phyloP scores from a whole-genome alignment of 2,797 vertebrate genomes.

The Macropus fuliginosus region DNA sequence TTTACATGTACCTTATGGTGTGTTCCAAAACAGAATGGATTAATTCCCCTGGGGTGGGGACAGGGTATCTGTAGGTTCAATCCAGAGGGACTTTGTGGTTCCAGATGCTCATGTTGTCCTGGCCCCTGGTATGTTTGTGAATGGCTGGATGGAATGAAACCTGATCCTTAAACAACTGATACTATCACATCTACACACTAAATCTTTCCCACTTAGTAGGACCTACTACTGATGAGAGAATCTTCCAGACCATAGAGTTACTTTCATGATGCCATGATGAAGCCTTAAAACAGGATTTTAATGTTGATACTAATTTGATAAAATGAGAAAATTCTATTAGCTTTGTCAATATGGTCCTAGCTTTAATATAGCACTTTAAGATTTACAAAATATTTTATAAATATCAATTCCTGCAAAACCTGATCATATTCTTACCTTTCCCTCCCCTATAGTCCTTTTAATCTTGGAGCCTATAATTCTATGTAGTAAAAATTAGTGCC shows the following conservation, averaged over 20 bases:
- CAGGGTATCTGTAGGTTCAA: not conserved
- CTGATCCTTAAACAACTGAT: not conserved
- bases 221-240: not conserved
- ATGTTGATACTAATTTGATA: not conserved
- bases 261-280: not conserved
- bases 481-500: slow-evolving; percentile 24
- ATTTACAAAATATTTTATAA: not conserved
- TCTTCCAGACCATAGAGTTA: not conserved
- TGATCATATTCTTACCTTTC: not conserved
- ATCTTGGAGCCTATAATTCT: not conserved
- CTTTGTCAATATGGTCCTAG: not conserved
- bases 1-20: not conserved
- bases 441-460: not conserved
- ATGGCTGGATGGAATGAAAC: not conserved
- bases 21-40: not conserved
- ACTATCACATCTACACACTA: not conserved
- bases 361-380: not conserved
- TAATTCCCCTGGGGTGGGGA: not conserved
- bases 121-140: not conserved
- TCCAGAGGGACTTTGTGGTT: not conserved
- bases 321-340: not conserved
- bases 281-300: not conserved
- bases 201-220: not conserved
- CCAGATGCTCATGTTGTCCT: not conserved
- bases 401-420: not conserved